A percentile compares a stretch with the other conserved stretches of the same genome.
phyloP scores from a whole-genome alignment of 2,113 vertebrate genomes.

The Tragelaphus buxtoni region DNA sequence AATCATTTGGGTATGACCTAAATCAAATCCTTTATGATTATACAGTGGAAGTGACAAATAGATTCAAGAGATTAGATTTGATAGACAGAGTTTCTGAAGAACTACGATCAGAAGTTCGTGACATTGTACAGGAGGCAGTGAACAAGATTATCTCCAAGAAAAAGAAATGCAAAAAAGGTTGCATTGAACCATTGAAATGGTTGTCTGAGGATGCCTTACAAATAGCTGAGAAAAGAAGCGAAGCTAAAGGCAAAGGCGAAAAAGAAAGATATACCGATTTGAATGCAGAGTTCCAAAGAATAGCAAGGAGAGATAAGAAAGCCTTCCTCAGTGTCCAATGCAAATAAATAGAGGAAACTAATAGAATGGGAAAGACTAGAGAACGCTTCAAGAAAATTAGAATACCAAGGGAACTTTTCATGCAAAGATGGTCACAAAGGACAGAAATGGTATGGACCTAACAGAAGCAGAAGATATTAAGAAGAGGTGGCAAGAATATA shows the following conservation, averaged over 20 bases:
- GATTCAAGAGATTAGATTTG: not conserved
- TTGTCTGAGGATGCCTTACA: not conserved
- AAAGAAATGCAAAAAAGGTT: not conserved
- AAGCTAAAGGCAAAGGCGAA: fast-evolving
- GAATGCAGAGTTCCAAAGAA: not conserved
- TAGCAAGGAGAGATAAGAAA: not conserved
- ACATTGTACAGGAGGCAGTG: not conserved
- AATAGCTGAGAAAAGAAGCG: not conserved
- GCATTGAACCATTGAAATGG: not conserved
- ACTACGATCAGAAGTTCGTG: fast-evolving
- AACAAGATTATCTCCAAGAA: not conserved
- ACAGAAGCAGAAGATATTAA: not conserved
- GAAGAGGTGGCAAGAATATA: not conserved
- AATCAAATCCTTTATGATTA: not conserved
- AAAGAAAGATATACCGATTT: not conserved
- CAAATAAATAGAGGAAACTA: not conserved
- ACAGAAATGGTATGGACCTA: not conserved
- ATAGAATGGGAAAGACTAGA: not conserved
- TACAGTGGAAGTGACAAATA: not conserved
- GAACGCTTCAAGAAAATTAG: not conserved
- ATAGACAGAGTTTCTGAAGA: not conserved
- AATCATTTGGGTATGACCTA: not conserved
- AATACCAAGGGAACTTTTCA: not conserved
- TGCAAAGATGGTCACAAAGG: not conserved
- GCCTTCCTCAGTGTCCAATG: not conserved